Base-by-base conservation (phyloP, 1,140 invertebrate genomes). In the Pseudachorutes palmiensis region DNA sequence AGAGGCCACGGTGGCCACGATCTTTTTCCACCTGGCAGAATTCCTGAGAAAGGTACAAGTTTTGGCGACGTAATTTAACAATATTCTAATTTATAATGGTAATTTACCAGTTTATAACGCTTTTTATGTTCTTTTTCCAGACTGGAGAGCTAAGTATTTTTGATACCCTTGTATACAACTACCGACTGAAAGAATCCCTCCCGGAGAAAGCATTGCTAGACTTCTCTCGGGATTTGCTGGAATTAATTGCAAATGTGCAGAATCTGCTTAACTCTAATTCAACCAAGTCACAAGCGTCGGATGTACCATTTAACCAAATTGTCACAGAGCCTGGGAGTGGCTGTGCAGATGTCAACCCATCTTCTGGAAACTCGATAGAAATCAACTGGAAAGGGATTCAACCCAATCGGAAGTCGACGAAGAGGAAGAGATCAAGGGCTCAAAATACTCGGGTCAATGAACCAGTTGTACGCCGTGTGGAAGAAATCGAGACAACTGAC, bases 111-210 rank as follows among this genome's bases (percentile, higher is more conserved):
- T 55, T 14, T 30, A 5, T 49, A 29, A 19, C 28, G 30, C 28
- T 60, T 24, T 33, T 3, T 48, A 36, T 19, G 1, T 12, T 29
- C 2, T 41, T 41, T 30, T 55, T 55, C 16, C 48, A 69, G 68
- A 62, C 62, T 16, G 68, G 68, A 19, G 60, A 61, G 19, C 62
- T 69, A 57, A 61, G 65, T 30, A 62, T 69, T 28, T 69, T 69
- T 33, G 68, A 69, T 9, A 69, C 57, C n/a, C 30, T 69, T 9
- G 68, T 69, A 2, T 69, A 69, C 45, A 69, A 69, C 41, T 69
- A 65, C 57, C 33, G 68, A 45, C 58, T 69, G 16, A 69, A 69
- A 24, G 63, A 65, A 36, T 33, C 32, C 26, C 31, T 64, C n/a
- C 36, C 60, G 5, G 55, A 22, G 24, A 58, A 41, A 41, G 36